These are phyloP conservation scores for Mystacides longicornis DNA, from an alignment of 2,888 invertebrate genomes.

Conservation along the genomic window DNA sequence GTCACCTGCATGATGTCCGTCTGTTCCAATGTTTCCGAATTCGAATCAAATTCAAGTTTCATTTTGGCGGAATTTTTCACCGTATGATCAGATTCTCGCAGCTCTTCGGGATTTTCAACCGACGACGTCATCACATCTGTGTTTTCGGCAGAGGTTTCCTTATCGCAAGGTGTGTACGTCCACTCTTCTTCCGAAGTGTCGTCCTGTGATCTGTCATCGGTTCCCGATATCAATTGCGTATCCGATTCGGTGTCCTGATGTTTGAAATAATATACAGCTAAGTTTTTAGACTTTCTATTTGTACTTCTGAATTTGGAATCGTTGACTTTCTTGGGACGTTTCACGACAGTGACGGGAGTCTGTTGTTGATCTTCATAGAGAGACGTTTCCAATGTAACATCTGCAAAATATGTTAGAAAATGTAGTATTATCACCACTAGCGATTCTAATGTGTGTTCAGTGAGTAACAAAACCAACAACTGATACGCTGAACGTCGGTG, in stretches of 20 bases:
- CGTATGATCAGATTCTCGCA: conserved; percentile 17
- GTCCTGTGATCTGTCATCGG: conserved; percentile 43
- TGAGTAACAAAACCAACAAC: background rate
- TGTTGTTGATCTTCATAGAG: conserved; percentile 27
- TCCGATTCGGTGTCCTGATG: conserved; percentile 85
- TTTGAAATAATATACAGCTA: conserved; percentile 78
- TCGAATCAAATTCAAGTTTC: conserved; percentile 17
- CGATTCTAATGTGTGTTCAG: background rate
- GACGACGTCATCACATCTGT: conserved; percentile 43
- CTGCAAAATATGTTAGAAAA: no score
- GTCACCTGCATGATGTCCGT: conserved; percentile 25
- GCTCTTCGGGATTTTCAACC: conserved; percentile 17
- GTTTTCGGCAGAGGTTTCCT: conserved; percentile 26
- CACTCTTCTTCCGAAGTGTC: conserved; percentile 53
- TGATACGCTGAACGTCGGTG: no score
- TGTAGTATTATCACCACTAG: background rate
- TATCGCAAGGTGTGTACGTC: conserved; percentile 54
- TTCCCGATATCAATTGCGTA: conserved; percentile 48
- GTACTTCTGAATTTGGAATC: conserved; percentile 62
- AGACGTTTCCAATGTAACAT: conserved; percentile 12
- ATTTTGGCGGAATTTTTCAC: conserved; percentile 18
- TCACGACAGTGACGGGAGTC: conserved; percentile 44
- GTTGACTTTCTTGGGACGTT: conserved; percentile 45
- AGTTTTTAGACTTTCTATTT: conserved; percentile 72
- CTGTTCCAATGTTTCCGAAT: conserved; percentile 14